Evolutionary conservation across 2,797 vertebrate species (phyloP).

Genomic region (Pteropus rufus): DNA sequence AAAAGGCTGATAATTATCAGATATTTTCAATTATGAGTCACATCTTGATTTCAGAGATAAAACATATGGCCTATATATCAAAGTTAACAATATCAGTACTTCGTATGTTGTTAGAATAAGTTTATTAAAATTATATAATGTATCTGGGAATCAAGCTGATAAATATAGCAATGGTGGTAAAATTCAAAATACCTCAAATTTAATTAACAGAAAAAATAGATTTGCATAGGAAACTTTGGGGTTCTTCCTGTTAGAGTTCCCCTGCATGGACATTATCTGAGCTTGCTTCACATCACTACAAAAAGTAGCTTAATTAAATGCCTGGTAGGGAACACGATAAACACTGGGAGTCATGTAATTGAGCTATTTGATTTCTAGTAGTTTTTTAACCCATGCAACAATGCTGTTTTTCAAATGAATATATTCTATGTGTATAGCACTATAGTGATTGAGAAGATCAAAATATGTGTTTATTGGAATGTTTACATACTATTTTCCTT

Average conservation of each 20-base stretch:
- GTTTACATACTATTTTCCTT: not conserved
- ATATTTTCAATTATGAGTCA: constrained; percentile 38
- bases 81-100: not conserved
- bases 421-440: not conserved
- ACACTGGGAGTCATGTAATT: not conserved
- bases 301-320: not conserved
- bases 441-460: not conserved
- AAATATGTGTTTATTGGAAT: not conserved
- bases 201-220: not conserved
- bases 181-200: not conserved
- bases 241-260: not conserved
- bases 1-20: not conserved
- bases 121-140: not conserved
- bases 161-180: not conserved
- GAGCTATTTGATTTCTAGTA: not conserved
- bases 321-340: not conserved
- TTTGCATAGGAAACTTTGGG: not conserved
- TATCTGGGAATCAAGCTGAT: not conserved
- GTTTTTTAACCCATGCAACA: not conserved
- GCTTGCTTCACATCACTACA: not conserved
- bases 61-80: not conserved
- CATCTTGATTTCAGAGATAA: not conserved
- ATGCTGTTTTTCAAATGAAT: not conserved
- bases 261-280: not conserved
- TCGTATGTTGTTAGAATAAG: not conserved